Base-by-base conservation (phyloP, 2,888 invertebrate genomes). In the Watsonalla cultraria region DNA sequence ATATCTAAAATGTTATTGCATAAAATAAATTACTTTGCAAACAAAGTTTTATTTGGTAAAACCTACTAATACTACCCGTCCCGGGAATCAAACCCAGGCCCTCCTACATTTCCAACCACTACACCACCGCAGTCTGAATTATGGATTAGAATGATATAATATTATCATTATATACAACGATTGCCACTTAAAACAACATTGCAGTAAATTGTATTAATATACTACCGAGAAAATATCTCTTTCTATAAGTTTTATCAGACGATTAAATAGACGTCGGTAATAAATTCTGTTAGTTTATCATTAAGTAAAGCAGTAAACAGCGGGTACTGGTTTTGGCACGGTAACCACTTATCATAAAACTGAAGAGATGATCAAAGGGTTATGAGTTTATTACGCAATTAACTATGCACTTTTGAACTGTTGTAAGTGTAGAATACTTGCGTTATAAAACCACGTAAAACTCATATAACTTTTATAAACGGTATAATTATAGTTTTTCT, bases 381-480 rank as follows among this genome's bases (percentile, higher is more conserved):
- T 42, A 8, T 8, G 5, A 11, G 5, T 11, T 42, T 11, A 62
- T 61, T 64, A 66, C 61, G 66, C 8, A 68, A 70, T 64, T 57
- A 65, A 65, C 62, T 64, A 60, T 61, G 56, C 8, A 37, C 37
- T 37, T 37, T 37, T 37, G 8, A 37, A 63, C 58, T 56, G 54
- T 72, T 76, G 74, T 74, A 76, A 68, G 59, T 59, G 24, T 24
- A 24, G 24, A 24, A 1, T 24, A 24, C 24, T 24, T 24, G 24
- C 24, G 1, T 24, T 24, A 24, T 24, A 1, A 24, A 24, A 24
- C 24, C 24, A 24, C 24, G 4, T 24, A 24, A 24, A 24, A 24
- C 24, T 4, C 24, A 24, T 24, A 24, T 24, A 24, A 24, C 24
- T 24, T 24, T 24, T 24, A 24, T 24, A 24, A 24, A 4, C 24